A percentile compares a stretch with the other conserved stretches of the same genome.
Conservation (phyloP, 2,888 invertebrate species). For the Apocheima hispidaria region DNA sequence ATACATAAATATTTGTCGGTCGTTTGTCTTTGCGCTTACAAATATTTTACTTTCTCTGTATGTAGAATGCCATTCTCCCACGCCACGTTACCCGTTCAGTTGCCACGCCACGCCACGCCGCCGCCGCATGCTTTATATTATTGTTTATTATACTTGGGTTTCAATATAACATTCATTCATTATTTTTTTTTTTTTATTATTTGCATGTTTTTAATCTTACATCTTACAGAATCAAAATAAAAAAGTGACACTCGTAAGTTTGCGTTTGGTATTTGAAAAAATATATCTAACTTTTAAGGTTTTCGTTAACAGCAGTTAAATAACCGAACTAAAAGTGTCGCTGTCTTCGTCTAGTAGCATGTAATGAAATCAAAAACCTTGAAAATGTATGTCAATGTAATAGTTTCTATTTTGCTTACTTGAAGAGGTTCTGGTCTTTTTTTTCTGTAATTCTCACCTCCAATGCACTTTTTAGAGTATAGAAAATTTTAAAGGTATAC, state of each 20-base stretch:
- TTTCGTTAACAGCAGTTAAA: no score
- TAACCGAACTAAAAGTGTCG: no score
- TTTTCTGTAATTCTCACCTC: background rate
- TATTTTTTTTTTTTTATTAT: constrained; percentile 38
- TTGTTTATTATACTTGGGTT: constrained; percentile 45
- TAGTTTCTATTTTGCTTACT: background rate
- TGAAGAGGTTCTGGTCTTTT: background rate
- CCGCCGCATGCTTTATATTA: constrained; percentile 49
- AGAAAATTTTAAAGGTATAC: background rate
- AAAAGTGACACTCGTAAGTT: background rate
- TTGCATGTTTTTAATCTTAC: constrained; percentile 27
- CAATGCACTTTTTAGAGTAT: background rate
- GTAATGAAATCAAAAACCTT: background rate
- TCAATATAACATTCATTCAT: constrained; percentile 47
- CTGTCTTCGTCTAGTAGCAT: no score
- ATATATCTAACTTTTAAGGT: no score
- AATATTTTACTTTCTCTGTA: constrained; percentile 79
- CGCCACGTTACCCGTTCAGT: constrained; percentile 48
- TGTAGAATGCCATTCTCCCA: constrained; percentile 65
- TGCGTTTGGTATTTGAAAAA: background rate
- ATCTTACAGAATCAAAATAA: background rate
- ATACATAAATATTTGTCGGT: no score
- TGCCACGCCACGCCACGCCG: constrained; percentile 46
- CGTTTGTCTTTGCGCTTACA: no score
- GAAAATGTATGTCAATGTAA: background rate